These are phyloP conservation scores for Polylopha cassiicola DNA, from an alignment of 2,888 invertebrate genomes.

Conservation along the genomic window DNA sequence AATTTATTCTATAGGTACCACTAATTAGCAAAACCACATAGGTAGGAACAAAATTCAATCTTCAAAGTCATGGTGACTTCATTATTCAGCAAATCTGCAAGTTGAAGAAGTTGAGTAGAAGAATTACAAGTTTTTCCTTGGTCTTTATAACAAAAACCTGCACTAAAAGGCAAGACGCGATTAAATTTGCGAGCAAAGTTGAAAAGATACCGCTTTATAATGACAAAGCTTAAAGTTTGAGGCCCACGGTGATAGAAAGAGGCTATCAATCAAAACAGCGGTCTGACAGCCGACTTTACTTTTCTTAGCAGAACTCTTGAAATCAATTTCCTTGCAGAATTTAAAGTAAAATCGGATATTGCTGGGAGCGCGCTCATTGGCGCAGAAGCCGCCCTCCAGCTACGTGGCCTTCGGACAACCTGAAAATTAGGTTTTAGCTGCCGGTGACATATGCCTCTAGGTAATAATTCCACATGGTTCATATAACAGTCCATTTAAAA, in stretches of 20 bases:
- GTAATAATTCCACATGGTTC: constrained; percentile 25
- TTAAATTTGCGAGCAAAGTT: constrained; percentile 19
- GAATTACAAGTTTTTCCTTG: no score
- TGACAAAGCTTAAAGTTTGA: constrained; percentile 20
- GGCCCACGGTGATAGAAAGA: constrained; percentile 21
- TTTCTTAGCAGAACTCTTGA: constrained; percentile 50
- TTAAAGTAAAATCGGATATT: constrained; percentile 56
- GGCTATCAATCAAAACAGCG: constrained; percentile 47
- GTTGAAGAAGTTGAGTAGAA: no score
- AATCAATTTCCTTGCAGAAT: constrained; percentile 63
- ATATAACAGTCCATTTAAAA: no score
- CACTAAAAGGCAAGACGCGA: constrained; percentile 8
- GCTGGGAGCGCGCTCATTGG: constrained; percentile 13
- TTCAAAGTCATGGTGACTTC: no score
- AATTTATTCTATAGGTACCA: no score
- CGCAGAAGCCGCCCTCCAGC: constrained; percentile 32
- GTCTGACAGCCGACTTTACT: constrained; percentile 51
- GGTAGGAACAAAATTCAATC: no score
- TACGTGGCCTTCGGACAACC: constrained; percentile 52
- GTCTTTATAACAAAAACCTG: no score
- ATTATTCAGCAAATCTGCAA: no score
- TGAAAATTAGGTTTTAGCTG: constrained; percentile 66
- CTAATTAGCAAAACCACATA: no score
- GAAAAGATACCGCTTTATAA: constrained; percentile 21
- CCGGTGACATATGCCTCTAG: constrained; percentile 45